Evolutionary conservation across 2,113 vertebrate species (phyloP), one percentile per base, ranked within the genome.

Genomic region (Cervus canadensis): DNA sequence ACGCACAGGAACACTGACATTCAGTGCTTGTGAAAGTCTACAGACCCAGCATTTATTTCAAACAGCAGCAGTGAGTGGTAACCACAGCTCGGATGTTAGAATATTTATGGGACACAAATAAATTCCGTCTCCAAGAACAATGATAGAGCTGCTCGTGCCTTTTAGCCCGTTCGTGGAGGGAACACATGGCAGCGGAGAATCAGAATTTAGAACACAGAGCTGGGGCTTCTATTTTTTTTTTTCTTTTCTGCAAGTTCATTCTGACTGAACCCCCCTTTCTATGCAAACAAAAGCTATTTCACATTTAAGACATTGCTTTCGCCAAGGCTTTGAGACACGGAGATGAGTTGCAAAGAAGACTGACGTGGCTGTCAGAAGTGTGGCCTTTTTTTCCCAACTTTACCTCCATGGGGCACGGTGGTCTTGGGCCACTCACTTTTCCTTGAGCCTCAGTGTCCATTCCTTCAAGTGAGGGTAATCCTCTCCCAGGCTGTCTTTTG

Each of bases 81-180:
- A 28, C 50, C 64, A 23, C 43, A 28, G 54, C 74, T 36, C 81
- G 2, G n/a, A 28, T 54, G 48, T 15, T 52, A 45, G 62, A 84
- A 87, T 62, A 40, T 59, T 91, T 60, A 56, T 26, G 43, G 40
- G 71, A 3, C 13, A 48, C 54, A 78, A 94, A 94, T 82, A 79
- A 86, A 71, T 81, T 79, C n/a, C 3, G 1, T 87, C 87, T 89
- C 96, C 62, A 82, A 50, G 86, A 93, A 90, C 86, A 50, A n/a
- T 16, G 21, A 3, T 0, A 36, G 17, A 33, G 43, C 67, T 25
- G 52, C 57, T 71, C 7, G 0, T 1, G 30, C 48, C 15, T 25
- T 13, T 74, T 9, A 4, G 89, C n/a, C 71, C 79, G 0, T 54
- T 57, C 1, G 0, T 19, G 33, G n/a, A 19, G 25, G 50, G 19